Evolutionary conservation across 2,113 vertebrate genomes (phyloP).

Genomic region (Antechinus stuartii): DNA sequence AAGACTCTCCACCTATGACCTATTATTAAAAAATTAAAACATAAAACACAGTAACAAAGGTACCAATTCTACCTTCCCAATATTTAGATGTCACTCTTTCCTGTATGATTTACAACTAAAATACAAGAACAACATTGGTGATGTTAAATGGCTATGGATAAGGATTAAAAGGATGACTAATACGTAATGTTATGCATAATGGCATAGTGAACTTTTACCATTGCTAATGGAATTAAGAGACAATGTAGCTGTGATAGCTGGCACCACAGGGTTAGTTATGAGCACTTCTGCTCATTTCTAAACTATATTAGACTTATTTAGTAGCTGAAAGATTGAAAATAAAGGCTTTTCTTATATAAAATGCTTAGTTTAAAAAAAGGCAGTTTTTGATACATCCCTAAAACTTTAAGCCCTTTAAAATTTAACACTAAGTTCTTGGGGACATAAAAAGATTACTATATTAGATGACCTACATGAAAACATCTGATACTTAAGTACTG

Average conservation of each 20-base stretch:
- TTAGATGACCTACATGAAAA: conserved; percentile 51
- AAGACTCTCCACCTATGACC: conserved; percentile 19
- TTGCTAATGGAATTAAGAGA: not conserved
- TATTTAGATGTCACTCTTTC: not conserved
- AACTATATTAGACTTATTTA: conserved; percentile 19
- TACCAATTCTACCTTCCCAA: not conserved
- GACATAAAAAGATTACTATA: conserved; percentile 55
- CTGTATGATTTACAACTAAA: not conserved
- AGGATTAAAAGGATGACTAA: not conserved
- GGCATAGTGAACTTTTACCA: not conserved
- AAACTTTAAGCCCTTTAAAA: conserved; percentile 75
- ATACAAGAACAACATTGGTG: conserved; percentile 41
- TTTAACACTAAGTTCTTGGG: conserved; percentile 54
- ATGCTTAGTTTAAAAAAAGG: conserved; percentile 73
- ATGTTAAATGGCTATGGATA: conserved; percentile 29
- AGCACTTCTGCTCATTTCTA: conserved; percentile 45
- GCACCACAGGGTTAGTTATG: conserved; percentile 6
- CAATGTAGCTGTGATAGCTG: not conserved
- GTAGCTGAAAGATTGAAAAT: conserved; percentile 55
- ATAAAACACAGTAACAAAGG: not conserved
- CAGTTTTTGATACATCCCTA: conserved; percentile 69
- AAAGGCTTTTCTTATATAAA: conserved; percentile 70
- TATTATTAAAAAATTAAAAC: conserved; percentile 40
- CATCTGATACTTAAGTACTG: conserved; percentile 41
- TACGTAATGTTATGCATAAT: not conserved